Evolutionary conservation across 1,140 invertebrate species (phyloP).

Genomic region (Calliphora vicina): DNA sequence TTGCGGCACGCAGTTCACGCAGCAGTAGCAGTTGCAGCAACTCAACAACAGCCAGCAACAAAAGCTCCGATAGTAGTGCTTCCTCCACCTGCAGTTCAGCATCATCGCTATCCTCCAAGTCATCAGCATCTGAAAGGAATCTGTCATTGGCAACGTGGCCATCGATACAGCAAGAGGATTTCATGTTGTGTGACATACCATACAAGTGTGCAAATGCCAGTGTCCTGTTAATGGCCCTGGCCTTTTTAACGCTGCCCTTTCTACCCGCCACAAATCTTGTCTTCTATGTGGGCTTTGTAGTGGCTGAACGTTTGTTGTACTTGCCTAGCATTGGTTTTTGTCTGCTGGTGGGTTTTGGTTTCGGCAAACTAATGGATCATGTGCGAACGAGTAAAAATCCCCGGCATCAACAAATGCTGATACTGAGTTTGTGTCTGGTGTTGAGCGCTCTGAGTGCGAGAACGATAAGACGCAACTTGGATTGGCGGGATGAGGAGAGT

Average conservation of each 20-base stretch:
- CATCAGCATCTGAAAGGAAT: background rate
- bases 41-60: constrained; percentile 50
- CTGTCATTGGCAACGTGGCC: background rate
- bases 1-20: constrained; percentile 44
- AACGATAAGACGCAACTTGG: constrained; percentile 84
- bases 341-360: constrained; percentile 82
- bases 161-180: background rate
- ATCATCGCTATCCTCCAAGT: background rate
- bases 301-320: constrained; percentile 94
- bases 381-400: constrained; percentile 62
- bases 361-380: constrained; percentile 66
- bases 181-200: constrained; percentile 41
- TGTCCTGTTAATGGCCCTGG: constrained; percentile 69
- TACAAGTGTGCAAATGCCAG: constrained; percentile 47
- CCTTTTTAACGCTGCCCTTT: constrained; percentile 88
- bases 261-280: constrained; percentile 92
- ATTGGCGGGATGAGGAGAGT: constrained; percentile 93
- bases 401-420: constrained; percentile 63
- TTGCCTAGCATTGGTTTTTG: constrained; percentile 96
- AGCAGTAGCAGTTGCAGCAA: constrained; percentile 60
- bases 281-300: constrained; percentile 97
- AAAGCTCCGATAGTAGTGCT: constrained; percentile 40
- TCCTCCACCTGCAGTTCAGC: background rate
- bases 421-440: constrained; percentile 67
- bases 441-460: constrained; percentile 77